Evolutionary conservation across 2,113 vertebrate species (phyloP).

Genomic region (Pelmatolapia mariae): DNA sequence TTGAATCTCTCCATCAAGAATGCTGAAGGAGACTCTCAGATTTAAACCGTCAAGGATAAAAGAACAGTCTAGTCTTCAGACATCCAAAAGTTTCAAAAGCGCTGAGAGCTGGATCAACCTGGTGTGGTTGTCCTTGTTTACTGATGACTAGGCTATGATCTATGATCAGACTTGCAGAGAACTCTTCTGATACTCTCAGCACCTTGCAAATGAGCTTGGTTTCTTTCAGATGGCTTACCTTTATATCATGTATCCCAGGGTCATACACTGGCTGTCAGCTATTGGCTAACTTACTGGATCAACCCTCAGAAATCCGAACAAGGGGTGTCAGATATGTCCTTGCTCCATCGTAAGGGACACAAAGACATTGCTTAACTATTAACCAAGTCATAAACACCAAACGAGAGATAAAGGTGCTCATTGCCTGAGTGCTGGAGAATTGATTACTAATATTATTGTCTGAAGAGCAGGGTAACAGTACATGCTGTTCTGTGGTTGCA

Average conservation of each 20-base stretch:
- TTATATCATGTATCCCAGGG: constrained; percentile 58
- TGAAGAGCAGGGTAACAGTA: constrained; percentile 43
- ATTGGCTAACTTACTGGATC: constrained; percentile 65
- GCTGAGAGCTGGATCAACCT: not conserved
- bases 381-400: constrained; percentile 71
- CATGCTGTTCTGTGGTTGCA: constrained; percentile 43
- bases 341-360: constrained; percentile 65
- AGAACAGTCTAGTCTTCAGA: not conserved
- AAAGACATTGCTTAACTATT: constrained; percentile 74
- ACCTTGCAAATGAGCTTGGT: not conserved
- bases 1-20: constrained; percentile 58
- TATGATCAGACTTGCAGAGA: not conserved
- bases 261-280: constrained; percentile 10
- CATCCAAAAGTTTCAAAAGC: constrained; percentile 9
- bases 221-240: constrained; percentile 11
- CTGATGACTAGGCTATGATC: not conserved
- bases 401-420: constrained; percentile 59
- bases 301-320: constrained; percentile 50
- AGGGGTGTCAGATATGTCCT: constrained; percentile 68
- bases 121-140: not conserved
- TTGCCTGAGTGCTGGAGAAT: constrained; percentile 45
- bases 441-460: constrained; percentile 70
- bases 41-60: not conserved
- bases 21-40: constrained; percentile 5
- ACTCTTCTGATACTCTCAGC: not conserved